These are phyloP conservation scores for Conus betulinus DNA, from an alignment of 1,140 invertebrate genomes.

Conservation along the genomic window DNA sequence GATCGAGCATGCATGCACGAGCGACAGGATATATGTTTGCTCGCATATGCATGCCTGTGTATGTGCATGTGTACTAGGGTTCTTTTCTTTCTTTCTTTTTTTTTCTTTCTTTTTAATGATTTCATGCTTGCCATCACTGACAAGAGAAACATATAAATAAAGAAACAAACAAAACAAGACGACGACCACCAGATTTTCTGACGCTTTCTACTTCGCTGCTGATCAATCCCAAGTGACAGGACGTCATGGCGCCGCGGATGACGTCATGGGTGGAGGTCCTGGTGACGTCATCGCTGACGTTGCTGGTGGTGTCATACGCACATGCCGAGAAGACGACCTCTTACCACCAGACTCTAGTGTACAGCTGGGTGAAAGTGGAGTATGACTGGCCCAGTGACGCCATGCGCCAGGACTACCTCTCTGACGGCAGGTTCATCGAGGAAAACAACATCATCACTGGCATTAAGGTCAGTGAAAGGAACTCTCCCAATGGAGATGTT, in stretches of 20 bases:
- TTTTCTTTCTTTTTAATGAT: too few relatives aligned
- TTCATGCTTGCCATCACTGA: too few relatives aligned
- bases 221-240: background rate
- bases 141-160: too few relatives aligned
- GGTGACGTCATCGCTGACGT: background rate
- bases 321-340: background rate
- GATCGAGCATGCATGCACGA: too few relatives aligned
- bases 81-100: too few relatives aligned
- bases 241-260: background rate
- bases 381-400: conserved; percentile 59
- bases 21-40: too few relatives aligned
- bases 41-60: background rate
- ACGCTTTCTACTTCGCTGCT: background rate
- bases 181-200: background rate
- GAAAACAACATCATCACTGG: conserved; percentile 61
- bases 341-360: conserved; percentile 32
- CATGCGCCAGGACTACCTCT: conserved; percentile 39
- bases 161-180: background rate
- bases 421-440: conserved; percentile 46
- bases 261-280: background rate
- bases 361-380: conserved; percentile 56
- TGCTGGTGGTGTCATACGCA: background rate
- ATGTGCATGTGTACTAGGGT: background rate
- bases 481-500: background rate
- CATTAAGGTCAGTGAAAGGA: conserved; percentile 40